Base-by-base conservation (phyloP, 2,797 vertebrate species). In the Urophycis tenuis region DNA sequence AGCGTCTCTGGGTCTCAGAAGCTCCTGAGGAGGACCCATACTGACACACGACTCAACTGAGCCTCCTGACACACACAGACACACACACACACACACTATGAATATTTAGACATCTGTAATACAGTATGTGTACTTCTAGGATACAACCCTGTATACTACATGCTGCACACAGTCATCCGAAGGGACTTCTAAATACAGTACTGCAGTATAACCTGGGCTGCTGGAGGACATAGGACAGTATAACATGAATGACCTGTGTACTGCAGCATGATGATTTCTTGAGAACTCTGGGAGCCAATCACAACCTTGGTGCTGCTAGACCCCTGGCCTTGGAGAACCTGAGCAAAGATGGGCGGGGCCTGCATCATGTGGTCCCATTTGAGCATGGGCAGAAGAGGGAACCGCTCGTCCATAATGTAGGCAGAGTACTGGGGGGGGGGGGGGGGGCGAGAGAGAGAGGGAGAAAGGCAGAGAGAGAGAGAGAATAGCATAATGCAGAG, bases 351-450 rank as follows among this genome's bases (percentile, higher is more conserved):
- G 0, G 96, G 96, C 0, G 95, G 92, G 0, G 87, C 90, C 33
- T 90, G 77, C 92, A 99, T 93, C 92, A 94, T 92, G 77, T 99
- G 97, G 0, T 91, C 85, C 94, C 94, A 96, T 82, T 95, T 96
- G 39, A 97, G 84, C 89, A 96, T 41, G 0, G 96, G 96, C 60
- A 96, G 79, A 71, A 92, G 82, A 0, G 97, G 95, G 75, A 97
- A 91, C 11, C 97, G 95, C 84, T 99, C 97, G 0, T 99, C 97
- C 91, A 98, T 75, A 84, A 98, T 78, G 30, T 96, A 99, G 2
- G 95, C 74, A 0, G 96, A 97, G 84, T 93, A 93, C 97, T 98
- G 80, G 0, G 31, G 25, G 49, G 10, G 72, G 7, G 49, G 0
- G n/a, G n/a, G n/a, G n/a, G n/a, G n/a, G n/a, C n/a, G 3, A 72